These are phyloP conservation scores for Propithecus perrieri DNA, from an alignment of 2,797 vertebrate species.

Conservation along the genomic window DNA sequence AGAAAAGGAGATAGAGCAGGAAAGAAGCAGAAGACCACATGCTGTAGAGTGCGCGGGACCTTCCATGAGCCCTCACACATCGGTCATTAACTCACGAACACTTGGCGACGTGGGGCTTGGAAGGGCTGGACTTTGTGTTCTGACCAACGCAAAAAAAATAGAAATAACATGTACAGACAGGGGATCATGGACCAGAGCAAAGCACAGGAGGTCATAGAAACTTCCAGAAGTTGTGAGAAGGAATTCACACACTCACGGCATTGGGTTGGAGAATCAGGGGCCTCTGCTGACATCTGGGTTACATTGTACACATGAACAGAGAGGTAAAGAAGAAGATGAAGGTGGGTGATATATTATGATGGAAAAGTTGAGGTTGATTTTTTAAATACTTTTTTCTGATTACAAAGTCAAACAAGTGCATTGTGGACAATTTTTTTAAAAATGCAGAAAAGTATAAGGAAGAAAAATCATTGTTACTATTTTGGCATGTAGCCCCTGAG, in stretches of 20 bases:
- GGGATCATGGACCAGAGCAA: background rate
- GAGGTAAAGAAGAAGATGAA: background rate
- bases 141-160: background rate
- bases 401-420: background rate
- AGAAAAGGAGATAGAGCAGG: too few species aligned
- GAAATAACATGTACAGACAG: background rate
- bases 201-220: background rate
- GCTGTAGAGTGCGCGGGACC: background rate
- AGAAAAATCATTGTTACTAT: background rate
- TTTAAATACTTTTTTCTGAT: background rate
- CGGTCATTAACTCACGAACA: background rate
- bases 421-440: background rate
- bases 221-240: background rate
- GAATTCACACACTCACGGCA: background rate
- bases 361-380: background rate
- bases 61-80: rapidly evolving
- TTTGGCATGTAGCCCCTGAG: background rate
- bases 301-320: background rate
- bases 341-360: background rate
- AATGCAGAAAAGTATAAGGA: background rate
- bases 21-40: background rate
- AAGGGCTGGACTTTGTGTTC: background rate
- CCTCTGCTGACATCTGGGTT: background rate
- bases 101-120: rapidly evolving
- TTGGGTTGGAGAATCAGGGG: background rate